Base-by-base conservation (phyloP, 1,140 invertebrate species). In the Gonioctena quinquepunctata region DNA sequence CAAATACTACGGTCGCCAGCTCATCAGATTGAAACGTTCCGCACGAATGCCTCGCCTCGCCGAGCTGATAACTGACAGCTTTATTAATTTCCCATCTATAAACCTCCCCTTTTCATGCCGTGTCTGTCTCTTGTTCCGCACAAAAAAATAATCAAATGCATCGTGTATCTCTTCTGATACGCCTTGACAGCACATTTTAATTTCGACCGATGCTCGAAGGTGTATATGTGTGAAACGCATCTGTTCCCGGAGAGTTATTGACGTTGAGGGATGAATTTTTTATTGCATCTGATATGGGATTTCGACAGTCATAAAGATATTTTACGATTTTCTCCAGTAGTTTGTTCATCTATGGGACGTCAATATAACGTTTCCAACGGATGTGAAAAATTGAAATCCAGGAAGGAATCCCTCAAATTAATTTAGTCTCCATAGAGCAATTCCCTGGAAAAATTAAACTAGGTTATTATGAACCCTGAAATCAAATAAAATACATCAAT, bases 61-160 rank as follows among this genome's bases (percentile, higher is more conserved):
- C 84, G 85, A 63, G 33, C 33, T 52, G 54, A 87, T 87, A 89
- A 89, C 86, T 89, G 88, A 90, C 89, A 89, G 87, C 88, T 90
- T 90, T 90, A 89, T 90, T 90, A 90, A 90, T 90, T 90, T 88
- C 85, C 84, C 86, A 86, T 76, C 77, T 70, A 76, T 70, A 67
- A 76, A 60, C 68, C 65, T 54, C 73, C 66, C 72, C 70, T 66
- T 66, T 62, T 66, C 83, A 80, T 72, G 75, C 77, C 79, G 80
- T 81, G 82, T 82, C 78, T 71, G 72, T 60, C 69, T 65, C 67
- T 73, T 70, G 71, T 73, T 73, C 60, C 33, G 33, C 49, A 50
- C 61, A 61, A 50, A 54, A n/a, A 54, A 54, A 54, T 54, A 22
- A 54, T 54, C 52, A 70, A 69, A 73, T 66, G 62, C 65, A 49